A percentile compares a stretch with the other conserved stretches of the same genome.
Conservation (phyloP, 2,797 vertebrate genomes). For the Gallinago stenura region DNA sequence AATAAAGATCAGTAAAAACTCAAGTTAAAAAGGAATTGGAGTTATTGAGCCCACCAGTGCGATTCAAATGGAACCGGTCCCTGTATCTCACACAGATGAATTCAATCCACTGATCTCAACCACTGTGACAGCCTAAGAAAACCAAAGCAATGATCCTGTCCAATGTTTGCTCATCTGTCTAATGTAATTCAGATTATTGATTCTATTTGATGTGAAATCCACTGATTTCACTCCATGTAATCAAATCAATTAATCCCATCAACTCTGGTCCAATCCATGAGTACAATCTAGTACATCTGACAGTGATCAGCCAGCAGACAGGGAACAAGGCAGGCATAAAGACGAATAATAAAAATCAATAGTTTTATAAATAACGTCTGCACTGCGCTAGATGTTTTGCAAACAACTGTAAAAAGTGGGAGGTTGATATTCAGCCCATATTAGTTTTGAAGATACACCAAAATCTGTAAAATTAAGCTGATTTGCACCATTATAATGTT, state of each 20-base stretch:
- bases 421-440: not conserved
- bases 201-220: constrained; percentile 49
- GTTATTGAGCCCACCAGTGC: constrained; percentile 2
- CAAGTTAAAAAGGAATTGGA: constrained; percentile 51
- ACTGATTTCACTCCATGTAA: constrained; percentile 53
- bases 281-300: not conserved
- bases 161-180: constrained; percentile 41
- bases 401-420: not conserved
- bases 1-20: constrained; percentile 62
- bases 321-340: not conserved
- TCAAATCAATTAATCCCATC: constrained; percentile 63
- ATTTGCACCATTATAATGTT: not conserved
- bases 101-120: not conserved
- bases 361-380: not conserved
- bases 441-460: not conserved
- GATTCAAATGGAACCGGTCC: not conserved
- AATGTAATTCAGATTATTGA: constrained; percentile 52
- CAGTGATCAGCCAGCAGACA: constrained; percentile 19
- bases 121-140: not conserved
- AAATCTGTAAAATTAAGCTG: not conserved
- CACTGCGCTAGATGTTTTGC: not conserved
- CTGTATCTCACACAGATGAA: not conserved
- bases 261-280: not conserved
- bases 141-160: constrained; percentile 2
- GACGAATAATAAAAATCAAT: constrained; percentile 47